Evolutionary conservation across 2,113 vertebrate genomes (phyloP), one percentile per base, ranked within the genome.

Genomic region (Onychorhynchus coronatus): DNA sequence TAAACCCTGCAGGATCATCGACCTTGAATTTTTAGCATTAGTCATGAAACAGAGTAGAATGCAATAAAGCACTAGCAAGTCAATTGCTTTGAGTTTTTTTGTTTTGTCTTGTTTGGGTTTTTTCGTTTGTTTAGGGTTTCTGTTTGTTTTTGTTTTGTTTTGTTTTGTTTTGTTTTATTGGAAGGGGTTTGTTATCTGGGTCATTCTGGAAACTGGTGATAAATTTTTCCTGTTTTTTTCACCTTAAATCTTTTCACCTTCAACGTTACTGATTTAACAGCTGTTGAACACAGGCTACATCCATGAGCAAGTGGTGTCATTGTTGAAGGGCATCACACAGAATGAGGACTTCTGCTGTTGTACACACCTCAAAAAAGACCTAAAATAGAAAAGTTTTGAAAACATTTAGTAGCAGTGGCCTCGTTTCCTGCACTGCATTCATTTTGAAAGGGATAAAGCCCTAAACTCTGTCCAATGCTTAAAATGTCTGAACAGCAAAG

Each of bases 401-500:
- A 85, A 65, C 4, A 13, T 27, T 44, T 31, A 39, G 30, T 23
- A 41, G 10, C 5, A 28, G 33, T 61, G 11, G 33, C 11, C 13
- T 41, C 9, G 41, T 44, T 81, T 75, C 11, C 13, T 44, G 37
- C 17, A 21, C 16, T 25, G 18, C 9, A n/a, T 28, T 78, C 0
- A 11, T 63, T 87, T 67, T 23, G 11, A 27, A 66, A 53, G 24
- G 12, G 8, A 58, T 23, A 52, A 85, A 46, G 9, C 37, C n/a
- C 8, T 16, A 22, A 12, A 52, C 70, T 8, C 4, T 46, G 31
- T 3, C 4, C 15, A 72, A 1, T n/a, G 1, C 9, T 84, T 49
- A 8, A 24, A 42, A 28, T 1, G 3, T 15, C 47, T 55, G 28
- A 11, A 31, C 10, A 59, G 12, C 6, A 12, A 2, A 4, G 1